Percentiles rank a stretch among this genome's conserved stretches.
These are phyloP conservation scores for Calephelis perditalis DNA, from an alignment of 2,888 invertebrate genomes.

Conservation along the genomic window DNA sequence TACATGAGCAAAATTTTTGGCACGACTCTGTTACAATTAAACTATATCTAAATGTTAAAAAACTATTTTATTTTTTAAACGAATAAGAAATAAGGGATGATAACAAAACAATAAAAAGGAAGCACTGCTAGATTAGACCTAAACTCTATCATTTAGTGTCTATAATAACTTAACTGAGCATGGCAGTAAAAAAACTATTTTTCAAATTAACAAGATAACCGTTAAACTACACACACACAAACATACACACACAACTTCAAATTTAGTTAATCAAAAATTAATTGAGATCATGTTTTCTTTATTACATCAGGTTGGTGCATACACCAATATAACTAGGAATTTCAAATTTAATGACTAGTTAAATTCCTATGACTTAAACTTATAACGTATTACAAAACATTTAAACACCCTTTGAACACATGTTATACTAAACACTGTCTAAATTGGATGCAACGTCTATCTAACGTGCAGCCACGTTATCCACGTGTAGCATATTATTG, in stretches of 20 bases:
- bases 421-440: too few relatives aligned
- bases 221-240: background rate
- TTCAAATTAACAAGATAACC: slow-evolving; percentile 5
- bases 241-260: background rate
- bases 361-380: background rate
- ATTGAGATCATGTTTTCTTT: slow-evolving; percentile 5
- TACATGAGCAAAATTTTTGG: slow-evolving; percentile 33
- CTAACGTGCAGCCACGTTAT: too few relatives aligned
- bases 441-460: too few relatives aligned
- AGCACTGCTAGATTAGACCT: slow-evolving; percentile 6
- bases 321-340: background rate
- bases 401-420: too few relatives aligned
- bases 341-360: slow-evolving; percentile 8
- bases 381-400: too few relatives aligned
- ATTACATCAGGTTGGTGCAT: background rate
- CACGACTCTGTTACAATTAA: slow-evolving; percentile 27
- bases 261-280: slow-evolving; percentile 4
- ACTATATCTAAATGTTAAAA: slow-evolving; percentile 1
- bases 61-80: slow-evolving; percentile 3
- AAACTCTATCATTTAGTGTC: background rate
- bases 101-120: slow-evolving; percentile 1
- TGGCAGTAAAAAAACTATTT: background rate
- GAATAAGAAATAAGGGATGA: background rate
- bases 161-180: slow-evolving; percentile 2
- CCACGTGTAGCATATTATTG: too few relatives aligned